phyloP scores from a whole-genome alignment of 2,797 vertebrate genomes.

The Microctenopoma lineatum region DNA sequence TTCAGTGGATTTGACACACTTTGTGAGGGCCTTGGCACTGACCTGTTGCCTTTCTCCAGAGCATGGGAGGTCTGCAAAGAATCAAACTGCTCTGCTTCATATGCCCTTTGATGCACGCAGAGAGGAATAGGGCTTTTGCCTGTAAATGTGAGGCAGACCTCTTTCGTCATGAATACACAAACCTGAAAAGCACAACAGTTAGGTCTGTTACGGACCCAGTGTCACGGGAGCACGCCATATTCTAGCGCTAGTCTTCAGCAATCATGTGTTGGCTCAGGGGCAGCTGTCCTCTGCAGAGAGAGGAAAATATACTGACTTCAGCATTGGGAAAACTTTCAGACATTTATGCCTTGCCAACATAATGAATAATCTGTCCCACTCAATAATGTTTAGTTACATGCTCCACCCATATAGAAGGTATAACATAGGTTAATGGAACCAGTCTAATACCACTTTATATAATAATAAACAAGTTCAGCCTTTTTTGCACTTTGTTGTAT shows the following conservation, averaged over 20 bases:
- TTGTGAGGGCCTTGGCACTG: slow-evolving; percentile 68
- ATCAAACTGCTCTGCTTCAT: slow-evolving; percentile 56
- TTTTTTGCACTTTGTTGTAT: slow-evolving; percentile 7
- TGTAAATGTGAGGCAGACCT: slow-evolving; percentile 62
- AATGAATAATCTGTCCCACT: slow-evolving; percentile 80
- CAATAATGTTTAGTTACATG: slow-evolving; percentile 61
- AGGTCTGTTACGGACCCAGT: slow-evolving; percentile 48
- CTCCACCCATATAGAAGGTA: slow-evolving; percentile 41
- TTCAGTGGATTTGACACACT: slow-evolving; percentile 66
- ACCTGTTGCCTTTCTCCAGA: slow-evolving; percentile 70
- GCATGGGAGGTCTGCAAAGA: slow-evolving; percentile 71
- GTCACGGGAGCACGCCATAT: slow-evolving; percentile 63
- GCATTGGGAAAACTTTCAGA: slow-evolving; percentile 78
- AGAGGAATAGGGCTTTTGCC: slow-evolving; percentile 47
- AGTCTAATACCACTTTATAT: slow-evolving; percentile 18
- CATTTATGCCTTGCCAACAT: slow-evolving; percentile 78
- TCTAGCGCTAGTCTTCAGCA: slow-evolving; percentile 67
- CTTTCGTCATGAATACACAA: slow-evolving; percentile 43
- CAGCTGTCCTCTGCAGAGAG: slow-evolving; percentile 61
- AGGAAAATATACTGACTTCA: slow-evolving; percentile 80
- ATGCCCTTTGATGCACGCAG: slow-evolving; percentile 60
- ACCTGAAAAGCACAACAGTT: slow-evolving; percentile 52
- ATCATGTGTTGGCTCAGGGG: slow-evolving; percentile 76
- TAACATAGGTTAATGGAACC: slow-evolving; percentile 36
- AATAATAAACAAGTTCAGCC: slow-evolving; percentile 12